phyloP scores from a whole-genome alignment of 2,888 invertebrate genomes.

The Drosophila meridiana region DNA sequence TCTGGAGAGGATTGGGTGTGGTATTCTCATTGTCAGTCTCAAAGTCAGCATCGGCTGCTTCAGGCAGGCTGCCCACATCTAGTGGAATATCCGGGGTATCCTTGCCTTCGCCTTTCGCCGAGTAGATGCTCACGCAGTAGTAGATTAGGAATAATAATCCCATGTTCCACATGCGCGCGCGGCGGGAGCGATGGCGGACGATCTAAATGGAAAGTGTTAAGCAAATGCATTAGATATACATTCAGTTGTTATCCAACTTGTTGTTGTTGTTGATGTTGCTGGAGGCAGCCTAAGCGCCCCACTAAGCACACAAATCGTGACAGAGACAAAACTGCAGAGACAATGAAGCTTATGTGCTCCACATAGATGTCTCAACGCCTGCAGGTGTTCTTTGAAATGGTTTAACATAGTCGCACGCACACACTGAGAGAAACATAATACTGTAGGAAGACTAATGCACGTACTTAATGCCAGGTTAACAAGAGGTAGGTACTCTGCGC shows the following conservation, averaged over 20 bases:
- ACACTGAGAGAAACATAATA: neutral
- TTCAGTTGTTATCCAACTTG: neutral
- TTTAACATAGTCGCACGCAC: neutral
- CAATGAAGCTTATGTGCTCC: slow-evolving; percentile 56
- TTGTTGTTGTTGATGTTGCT: slow-evolving; percentile 4
- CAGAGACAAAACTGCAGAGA: slow-evolving; percentile 50
- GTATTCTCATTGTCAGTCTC: slow-evolving; percentile 13
- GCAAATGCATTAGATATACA: slow-evolving; percentile 13
- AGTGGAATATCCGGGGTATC: slow-evolving; percentile 34
- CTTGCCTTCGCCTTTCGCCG: slow-evolving; percentile 78
- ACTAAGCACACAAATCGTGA: slow-evolving; percentile 45
- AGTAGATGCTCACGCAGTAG: slow-evolving; percentile 87
- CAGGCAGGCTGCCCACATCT: slow-evolving; percentile 58
- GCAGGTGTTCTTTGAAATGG: slow-evolving; percentile 42
- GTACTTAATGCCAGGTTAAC: slow-evolving; percentile 38
- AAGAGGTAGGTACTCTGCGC: neutral
- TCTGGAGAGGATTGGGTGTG: slow-evolving; percentile 13
- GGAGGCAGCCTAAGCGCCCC: slow-evolving; percentile 29
- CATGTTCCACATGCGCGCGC: slow-evolving; percentile 89
- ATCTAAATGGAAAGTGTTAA: slow-evolving; percentile 52
- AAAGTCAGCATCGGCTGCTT: slow-evolving; percentile 50
- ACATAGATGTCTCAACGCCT: slow-evolving; percentile 37
- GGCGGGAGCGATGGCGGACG: slow-evolving; percentile 85
- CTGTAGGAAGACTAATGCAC: neutral
- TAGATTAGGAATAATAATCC: slow-evolving; percentile 89